Evolutionary conservation across 2,113 vertebrate species (phyloP).

Genomic region (Lasiurus borealis): DNA sequence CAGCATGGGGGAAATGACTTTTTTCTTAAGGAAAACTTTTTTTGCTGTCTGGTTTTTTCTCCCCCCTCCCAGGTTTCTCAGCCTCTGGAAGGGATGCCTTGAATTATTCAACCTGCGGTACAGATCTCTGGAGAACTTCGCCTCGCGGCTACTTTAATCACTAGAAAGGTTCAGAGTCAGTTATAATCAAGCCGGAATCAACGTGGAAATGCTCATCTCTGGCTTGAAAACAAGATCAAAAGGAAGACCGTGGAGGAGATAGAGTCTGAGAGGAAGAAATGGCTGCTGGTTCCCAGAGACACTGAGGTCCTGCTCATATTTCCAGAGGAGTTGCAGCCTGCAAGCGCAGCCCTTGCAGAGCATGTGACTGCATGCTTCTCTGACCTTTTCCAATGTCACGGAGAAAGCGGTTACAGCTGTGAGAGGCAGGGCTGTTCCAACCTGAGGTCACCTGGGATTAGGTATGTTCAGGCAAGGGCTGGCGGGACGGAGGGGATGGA

Average conservation of each 20-base stretch:
- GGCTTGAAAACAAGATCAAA: constrained; percentile 79
- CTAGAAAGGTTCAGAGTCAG: constrained; percentile 78
- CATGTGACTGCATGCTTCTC: not conserved
- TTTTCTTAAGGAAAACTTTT: constrained; percentile 68
- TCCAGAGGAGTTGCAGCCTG: not conserved
- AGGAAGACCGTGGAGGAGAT: constrained; percentile 59
- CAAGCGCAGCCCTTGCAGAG: not conserved
- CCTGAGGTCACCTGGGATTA: not conserved
- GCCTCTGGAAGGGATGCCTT: constrained; percentile 70
- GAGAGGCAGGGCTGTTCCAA: not conserved
- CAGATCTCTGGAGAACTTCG: constrained; percentile 69
- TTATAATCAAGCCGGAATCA: constrained; percentile 79
- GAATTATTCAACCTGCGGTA: constrained; percentile 79
- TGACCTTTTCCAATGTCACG: not conserved
- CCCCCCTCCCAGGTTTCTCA: not conserved
- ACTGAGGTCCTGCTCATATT: not conserved
- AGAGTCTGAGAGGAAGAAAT: constrained; percentile 56
- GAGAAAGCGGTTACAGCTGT: not conserved
- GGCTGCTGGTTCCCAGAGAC: not conserved
- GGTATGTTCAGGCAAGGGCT: not conserved
- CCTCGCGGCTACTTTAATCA: constrained; percentile 81
- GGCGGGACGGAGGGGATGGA: rapidly evolving
- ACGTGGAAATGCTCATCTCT: constrained; percentile 70
- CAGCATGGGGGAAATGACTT: constrained; percentile 68
- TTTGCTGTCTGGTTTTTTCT: constrained; percentile 46